Evolutionary conservation across 2,888 invertebrate species (phyloP), one percentile per base, ranked within the genome.

Genomic region (Onchidella celtica): DNA sequence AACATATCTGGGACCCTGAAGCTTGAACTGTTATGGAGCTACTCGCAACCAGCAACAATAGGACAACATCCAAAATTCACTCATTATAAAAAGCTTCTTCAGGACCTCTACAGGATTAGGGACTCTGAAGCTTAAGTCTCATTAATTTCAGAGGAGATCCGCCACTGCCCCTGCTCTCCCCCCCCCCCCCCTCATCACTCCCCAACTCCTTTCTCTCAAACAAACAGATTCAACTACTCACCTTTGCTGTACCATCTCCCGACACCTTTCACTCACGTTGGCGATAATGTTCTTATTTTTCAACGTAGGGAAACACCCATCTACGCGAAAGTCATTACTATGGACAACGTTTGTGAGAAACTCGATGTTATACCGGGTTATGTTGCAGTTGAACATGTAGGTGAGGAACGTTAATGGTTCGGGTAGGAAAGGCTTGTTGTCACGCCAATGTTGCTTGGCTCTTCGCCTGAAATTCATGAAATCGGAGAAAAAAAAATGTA

Each of bases 311-410:
- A n/a, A n/a, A n/a, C n/a, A n/a, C 17, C 47, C 47, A 66, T 29
- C 40, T 4, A 17, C 29, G 40, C 32, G 38, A 1, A 80, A 80
- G 57, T 74, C 74, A 17, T 47, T 21, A 32, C 81, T 81, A n/a
- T 81, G 61, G 0, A 24, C 24, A 4, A 70, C 63, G 55, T 81
- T 81, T 24, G 81, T 81, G n/a, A 81, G 47, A 24, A 81, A 81
- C 3, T 69, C 76, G 29, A 76, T 2, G 55, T 81, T 81, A 70
- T 81, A 61, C 11, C 4, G 27, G 4, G 75, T 76, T 24, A 81
- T 11, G 61, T 81, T 81, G 27, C 81, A 81, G 17, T 11, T 36
- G 38, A 81, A 81, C 81, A 81, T 76, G 57, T 69, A 76, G 69
- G 38, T 27, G 11, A 81, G 34, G 34, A 81, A 81, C 11, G 75